Conservation (phyloP, 2,797 vertebrate species). For the Sus cebifrons region DNA sequence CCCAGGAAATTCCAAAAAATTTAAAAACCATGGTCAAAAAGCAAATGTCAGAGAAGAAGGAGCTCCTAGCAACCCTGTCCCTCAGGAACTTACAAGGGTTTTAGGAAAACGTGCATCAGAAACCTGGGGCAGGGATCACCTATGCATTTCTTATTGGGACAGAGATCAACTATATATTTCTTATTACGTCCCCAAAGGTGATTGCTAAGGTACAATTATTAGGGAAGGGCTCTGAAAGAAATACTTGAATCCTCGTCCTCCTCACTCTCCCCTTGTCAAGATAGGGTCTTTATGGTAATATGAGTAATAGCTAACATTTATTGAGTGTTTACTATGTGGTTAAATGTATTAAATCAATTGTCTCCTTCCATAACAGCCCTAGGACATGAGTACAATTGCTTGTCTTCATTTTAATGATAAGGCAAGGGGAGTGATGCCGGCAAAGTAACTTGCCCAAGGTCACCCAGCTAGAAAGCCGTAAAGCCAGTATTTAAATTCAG, state of each 20-base stretch:
- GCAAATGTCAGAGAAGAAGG: background rate
- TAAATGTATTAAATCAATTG: background rate
- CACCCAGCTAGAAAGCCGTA: background rate
- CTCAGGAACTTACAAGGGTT: background rate
- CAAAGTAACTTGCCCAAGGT: background rate
- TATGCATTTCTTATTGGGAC: no score
- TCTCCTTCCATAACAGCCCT: background rate
- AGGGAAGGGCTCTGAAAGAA: background rate
- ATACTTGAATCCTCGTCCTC: background rate
- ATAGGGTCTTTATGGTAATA: background rate
- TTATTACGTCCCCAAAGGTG: background rate
- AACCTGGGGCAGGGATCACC: background rate
- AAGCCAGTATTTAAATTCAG: background rate
- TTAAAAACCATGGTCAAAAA: background rate
- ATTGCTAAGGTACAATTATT: background rate
- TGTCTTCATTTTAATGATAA: background rate
- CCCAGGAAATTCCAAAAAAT: background rate
- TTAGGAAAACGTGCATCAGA: background rate
- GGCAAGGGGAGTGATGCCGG: background rate
- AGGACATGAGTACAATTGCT: background rate
- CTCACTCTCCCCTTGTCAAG: background rate
- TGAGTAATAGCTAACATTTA: background rate
- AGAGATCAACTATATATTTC: background rate
- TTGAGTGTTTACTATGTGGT: background rate
- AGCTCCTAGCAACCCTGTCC: background rate